Percentiles rank a stretch among this genome's conserved stretches.
Evolutionary conservation across 2,113 vertebrate species (phyloP).

Genomic region (Epinephelus cyanopodus): DNA sequence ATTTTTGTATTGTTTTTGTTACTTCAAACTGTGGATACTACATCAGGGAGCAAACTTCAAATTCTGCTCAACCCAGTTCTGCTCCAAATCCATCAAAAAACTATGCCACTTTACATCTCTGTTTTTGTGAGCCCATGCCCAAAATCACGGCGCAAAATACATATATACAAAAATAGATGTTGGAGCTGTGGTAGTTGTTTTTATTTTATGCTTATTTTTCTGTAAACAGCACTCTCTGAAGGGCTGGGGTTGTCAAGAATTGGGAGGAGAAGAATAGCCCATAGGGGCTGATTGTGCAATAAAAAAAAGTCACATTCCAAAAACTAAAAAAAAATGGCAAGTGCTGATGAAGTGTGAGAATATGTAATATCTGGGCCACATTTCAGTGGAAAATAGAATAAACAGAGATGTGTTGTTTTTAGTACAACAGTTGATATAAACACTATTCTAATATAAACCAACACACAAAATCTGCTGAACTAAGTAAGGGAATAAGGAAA

Average conservation of each 20-base stretch:
- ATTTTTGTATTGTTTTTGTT: background rate
- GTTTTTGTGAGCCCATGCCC: background rate
- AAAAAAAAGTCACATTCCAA: conserved; percentile 45
- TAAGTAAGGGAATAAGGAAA: conserved; percentile 10
- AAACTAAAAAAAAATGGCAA: conserved; percentile 22
- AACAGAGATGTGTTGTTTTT: conserved; percentile 23
- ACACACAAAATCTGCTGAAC: background rate
- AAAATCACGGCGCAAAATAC: conserved; percentile 13
- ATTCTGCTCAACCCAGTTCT: conserved; percentile 1
- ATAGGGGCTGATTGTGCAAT: conserved; percentile 48
- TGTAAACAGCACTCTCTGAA: conserved; percentile 47
- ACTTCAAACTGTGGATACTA: background rate
- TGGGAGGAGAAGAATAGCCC: conserved; percentile 47
- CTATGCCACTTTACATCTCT: conserved; percentile 3
- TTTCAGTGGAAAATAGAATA: conserved; percentile 42
- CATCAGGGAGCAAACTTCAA: conserved; percentile 4
- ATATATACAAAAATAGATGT: conserved; percentile 41
- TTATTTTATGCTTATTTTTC: conserved; percentile 45
- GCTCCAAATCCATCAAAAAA: background rate
- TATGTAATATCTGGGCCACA: conserved; percentile 58
- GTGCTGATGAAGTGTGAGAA: conserved; percentile 46
- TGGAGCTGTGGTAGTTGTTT: conserved; percentile 23
- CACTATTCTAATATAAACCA: conserved; percentile 13
- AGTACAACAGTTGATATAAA: conserved; percentile 21
- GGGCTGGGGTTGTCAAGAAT: conserved; percentile 45